These are phyloP conservation scores for Brienomyrus brachyistius DNA, from an alignment of 2,113 vertebrate species.

Conservation along the genomic window DNA sequence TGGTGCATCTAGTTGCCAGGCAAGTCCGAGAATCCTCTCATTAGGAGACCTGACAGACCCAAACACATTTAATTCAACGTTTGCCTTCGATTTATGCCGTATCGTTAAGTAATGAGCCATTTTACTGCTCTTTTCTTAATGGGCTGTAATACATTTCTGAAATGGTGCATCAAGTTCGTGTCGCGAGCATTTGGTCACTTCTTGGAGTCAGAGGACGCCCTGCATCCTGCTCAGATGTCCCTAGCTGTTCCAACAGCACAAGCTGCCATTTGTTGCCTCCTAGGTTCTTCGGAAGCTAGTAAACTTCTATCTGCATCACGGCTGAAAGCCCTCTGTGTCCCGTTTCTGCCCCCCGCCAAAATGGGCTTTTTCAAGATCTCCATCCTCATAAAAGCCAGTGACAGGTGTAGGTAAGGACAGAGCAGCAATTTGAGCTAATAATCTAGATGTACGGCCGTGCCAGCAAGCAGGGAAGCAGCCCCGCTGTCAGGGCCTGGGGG, in stretches of 20 bases:
- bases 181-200: too few species aligned
- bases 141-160: constrained; percentile 1
- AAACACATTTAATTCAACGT: constrained; percentile 1
- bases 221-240: neutral
- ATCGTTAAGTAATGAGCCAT: constrained; percentile 22
- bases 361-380: neutral
- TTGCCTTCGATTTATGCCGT: constrained; percentile 16
- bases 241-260: neutral
- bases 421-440: constrained; percentile 9
- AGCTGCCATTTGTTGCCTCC: neutral
- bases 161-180: neutral
- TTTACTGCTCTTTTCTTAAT: constrained; percentile 1
- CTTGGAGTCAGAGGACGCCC: neutral
- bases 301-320: neutral
- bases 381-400: neutral
- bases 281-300: neutral
- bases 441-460: neutral
- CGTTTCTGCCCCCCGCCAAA: neutral
- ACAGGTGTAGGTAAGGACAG: neutral
- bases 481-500: neutral
- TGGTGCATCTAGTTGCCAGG: neutral
- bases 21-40: neutral
- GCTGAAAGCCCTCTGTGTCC: neutral
- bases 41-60: neutral
- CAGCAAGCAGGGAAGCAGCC: neutral